Conservation (phyloP, 2,113 vertebrate species). For the Cyanocitta stelleri region DNA sequence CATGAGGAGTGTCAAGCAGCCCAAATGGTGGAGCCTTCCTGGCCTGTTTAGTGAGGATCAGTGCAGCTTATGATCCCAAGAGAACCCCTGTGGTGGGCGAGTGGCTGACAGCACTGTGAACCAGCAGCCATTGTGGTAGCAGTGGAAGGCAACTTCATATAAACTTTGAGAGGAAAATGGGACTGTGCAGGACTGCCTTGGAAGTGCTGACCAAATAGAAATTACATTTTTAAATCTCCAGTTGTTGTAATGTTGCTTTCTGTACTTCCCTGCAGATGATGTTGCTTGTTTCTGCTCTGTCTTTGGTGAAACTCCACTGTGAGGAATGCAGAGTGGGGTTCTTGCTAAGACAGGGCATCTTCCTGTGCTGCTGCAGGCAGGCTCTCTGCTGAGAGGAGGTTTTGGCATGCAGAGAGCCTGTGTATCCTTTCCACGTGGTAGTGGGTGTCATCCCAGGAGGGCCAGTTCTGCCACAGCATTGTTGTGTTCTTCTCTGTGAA, state of each 20-base stretch:
- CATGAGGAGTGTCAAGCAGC: not conserved
- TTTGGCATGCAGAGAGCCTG: not conserved
- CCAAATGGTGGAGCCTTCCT: not conserved
- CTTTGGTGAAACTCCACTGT: not conserved
- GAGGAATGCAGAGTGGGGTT: not conserved
- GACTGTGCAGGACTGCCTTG: not conserved
- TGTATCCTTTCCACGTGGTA: not conserved
- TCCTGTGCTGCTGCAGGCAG: not conserved
- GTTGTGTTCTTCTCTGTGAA: not conserved
- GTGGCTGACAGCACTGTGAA: not conserved
- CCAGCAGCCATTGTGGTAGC: not conserved
- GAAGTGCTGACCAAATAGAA: not conserved
- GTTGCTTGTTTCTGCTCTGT: not conserved
- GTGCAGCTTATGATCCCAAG: not conserved
- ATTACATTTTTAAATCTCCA: not conserved
- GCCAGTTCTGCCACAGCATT: not conserved
- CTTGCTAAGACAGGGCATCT: not conserved
- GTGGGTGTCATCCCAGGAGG: constrained; percentile 13
- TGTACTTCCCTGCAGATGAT: not conserved
- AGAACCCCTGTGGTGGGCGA: rapidly evolving
- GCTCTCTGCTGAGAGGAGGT: not conserved
- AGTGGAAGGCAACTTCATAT: not conserved
- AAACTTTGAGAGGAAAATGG: not conserved
- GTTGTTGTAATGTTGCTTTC: not conserved
- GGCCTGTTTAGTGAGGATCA: not conserved